Base-by-base conservation (phyloP, 2,888 invertebrate genomes). In the Alcis repandata region DNA sequence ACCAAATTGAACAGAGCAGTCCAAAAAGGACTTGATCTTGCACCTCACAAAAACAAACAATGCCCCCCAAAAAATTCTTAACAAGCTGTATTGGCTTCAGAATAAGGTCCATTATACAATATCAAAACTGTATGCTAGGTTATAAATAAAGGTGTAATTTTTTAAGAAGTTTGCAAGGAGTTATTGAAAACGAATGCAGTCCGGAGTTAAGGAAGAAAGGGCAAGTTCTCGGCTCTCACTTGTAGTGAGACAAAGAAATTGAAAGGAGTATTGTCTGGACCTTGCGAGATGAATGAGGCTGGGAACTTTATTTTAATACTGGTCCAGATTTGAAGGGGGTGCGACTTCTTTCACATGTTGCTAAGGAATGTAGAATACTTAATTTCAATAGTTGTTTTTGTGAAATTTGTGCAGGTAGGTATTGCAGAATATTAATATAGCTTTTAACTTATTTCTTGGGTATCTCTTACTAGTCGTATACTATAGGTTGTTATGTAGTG, bases 131-230 rank as follows among this genome's bases (percentile, higher is more conserved):
- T 66, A 66, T 43, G 4, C 15, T 15, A 65, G 11, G 72, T 13
- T 69, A 74, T 68, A 69, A 60, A 40, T 71, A 75, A 73, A 72
- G 41, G 65, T 78, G 79, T 72, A 64, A 63, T 59, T 58, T 59
- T 64, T 66, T 79, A 86, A 84, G 81, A 83, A 82, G 78, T 83
- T 83, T 71, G 82, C 78, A 84, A 86, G 77, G 79, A 90, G 84
- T 88, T 79, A 91, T 92, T 91, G 88, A 91, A 90, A 90, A 84
- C 84, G 87, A 89, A 89, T 88, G 91, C 90, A 89, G 80, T 79
- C 76, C 76, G 70, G 83, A 80, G 79, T 84, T 80, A 77, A 77
- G 74, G 79, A 85, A 83, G 84, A 87, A 88, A 86, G 89, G 88
- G 87, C 84, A 84, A 82, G 83, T 82, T 82, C 75, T 76, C 75